phyloP scores from a whole-genome alignment of 2,797 vertebrate genomes.

The Hippocampus kuda region DNA sequence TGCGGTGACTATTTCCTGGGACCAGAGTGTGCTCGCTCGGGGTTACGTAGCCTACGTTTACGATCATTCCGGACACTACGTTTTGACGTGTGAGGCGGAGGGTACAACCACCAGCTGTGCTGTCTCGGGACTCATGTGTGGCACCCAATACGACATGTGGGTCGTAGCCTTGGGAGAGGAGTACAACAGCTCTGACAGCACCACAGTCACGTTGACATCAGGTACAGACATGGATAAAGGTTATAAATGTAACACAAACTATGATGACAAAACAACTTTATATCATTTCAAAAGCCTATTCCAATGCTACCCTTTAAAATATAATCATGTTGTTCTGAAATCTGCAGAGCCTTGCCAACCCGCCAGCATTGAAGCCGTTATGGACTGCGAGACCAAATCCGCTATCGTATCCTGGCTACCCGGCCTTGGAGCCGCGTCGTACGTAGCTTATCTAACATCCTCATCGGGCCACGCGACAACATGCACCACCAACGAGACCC shows the following conservation, averaged over 20 bases:
- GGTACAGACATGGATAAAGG: slow-evolving; percentile 24
- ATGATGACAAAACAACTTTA: too few relatives aligned
- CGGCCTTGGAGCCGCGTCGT: slow-evolving; percentile 39
- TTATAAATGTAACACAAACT: too few relatives aligned
- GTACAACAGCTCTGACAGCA: slow-evolving; percentile 52
- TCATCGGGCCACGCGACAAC: slow-evolving; percentile 25
- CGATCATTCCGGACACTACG: slow-evolving; percentile 21
- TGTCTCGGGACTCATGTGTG: slow-evolving; percentile 47
- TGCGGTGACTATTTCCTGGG: slow-evolving; percentile 51
- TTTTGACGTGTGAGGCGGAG: slow-evolving; percentile 30
- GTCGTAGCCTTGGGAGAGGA: slow-evolving; percentile 47
- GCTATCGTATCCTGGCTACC: slow-evolving; percentile 53
- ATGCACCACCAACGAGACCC: slow-evolving; percentile 50
- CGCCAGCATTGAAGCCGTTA: slow-evolving; percentile 29
- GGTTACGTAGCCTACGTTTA: slow-evolving; percentile 51
- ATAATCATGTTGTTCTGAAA: slow-evolving; percentile 1
- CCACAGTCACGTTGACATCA: slow-evolving; percentile 16
- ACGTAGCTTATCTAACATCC: slow-evolving; percentile 29
- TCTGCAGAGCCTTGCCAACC: slow-evolving; percentile 53
- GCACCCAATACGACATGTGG: slow-evolving; percentile 42
- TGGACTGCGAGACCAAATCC: slow-evolving; percentile 43
- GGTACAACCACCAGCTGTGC: slow-evolving; percentile 28
- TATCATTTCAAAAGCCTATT: too few relatives aligned
- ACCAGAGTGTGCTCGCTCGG: slow-evolving; percentile 46
- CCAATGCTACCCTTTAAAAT: too few relatives aligned